These are phyloP conservation scores for Drosophila aff. DNA, from an alignment of 1,140 invertebrate species.

Conservation along the genomic window DNA sequence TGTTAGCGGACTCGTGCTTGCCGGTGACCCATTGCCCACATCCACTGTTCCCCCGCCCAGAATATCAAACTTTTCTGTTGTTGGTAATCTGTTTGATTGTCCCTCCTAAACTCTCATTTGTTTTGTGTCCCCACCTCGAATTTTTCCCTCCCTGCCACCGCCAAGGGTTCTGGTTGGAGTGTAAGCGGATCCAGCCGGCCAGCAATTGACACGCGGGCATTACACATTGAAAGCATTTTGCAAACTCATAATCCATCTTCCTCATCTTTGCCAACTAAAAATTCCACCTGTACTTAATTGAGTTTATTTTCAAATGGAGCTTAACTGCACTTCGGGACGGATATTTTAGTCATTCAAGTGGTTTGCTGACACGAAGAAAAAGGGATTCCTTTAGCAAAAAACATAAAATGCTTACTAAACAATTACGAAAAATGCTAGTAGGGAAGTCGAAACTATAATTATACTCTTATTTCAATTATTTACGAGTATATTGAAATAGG, in stretches of 20 bases:
- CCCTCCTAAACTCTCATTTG: constrained; percentile 18
- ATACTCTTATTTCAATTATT: background rate
- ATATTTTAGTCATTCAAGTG: background rate
- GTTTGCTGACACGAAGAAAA: background rate
- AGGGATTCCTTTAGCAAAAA: background rate
- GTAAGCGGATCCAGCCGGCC: constrained; percentile 28
- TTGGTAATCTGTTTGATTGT: constrained; percentile 48
- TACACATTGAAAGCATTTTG: constrained; percentile 40
- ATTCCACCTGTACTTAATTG: constrained; percentile 22
- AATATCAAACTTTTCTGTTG: constrained; percentile 35
- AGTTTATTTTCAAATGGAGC: constrained; percentile 11
- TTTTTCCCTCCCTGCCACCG: background rate
- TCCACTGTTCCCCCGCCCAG: background rate
- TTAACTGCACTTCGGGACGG: constrained; percentile 14
- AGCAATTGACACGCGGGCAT: constrained; percentile 40
- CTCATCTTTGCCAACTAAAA: constrained; percentile 8
- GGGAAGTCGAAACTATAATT: background rate
- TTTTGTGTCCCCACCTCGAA: constrained; percentile 6
- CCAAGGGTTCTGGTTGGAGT: constrained; percentile 12
- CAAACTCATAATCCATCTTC: constrained; percentile 28
- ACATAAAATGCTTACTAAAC: background rate
- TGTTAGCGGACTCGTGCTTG: constrained; percentile 43
- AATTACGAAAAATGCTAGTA: background rate
- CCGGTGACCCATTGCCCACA: constrained; percentile 10
- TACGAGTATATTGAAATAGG: background rate